phyloP scores from a whole-genome alignment of 1,140 invertebrate genomes.

The Vollenhovia emeryi region DNA sequence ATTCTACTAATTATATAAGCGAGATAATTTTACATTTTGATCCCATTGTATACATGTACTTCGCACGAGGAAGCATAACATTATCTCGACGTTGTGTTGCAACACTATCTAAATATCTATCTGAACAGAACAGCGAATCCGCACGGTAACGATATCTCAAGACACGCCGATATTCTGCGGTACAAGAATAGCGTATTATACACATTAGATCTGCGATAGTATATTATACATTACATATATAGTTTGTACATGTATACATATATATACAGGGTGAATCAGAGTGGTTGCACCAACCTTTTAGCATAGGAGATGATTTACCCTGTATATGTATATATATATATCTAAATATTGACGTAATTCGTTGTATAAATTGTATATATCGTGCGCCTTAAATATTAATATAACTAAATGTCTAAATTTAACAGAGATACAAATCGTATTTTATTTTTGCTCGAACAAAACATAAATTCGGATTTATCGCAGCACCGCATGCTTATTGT shows the following conservation, averaged over 20 bases:
- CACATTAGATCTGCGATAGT: background rate
- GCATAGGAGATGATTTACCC: too few relatives aligned
- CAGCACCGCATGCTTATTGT: background rate
- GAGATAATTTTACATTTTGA: background rate
- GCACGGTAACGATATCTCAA: background rate
- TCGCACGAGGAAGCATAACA: background rate
- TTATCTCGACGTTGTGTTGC: background rate
- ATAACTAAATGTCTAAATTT: conserved; percentile 3
- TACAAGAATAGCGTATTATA: conserved; percentile 11
- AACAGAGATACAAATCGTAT: background rate
- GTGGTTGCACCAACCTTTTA: too few relatives aligned
- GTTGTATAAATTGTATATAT: conserved; percentile 18
- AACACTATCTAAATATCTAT: background rate
- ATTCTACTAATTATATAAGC: background rate
- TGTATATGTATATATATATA: background rate
- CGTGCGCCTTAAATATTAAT: background rate
- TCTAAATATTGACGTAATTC: conserved; percentile 6
- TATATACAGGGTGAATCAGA: too few relatives aligned
- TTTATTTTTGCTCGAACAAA: background rate
- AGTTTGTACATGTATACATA: background rate
- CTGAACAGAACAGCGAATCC: background rate
- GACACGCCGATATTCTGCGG: background rate
- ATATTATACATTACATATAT: background rate
- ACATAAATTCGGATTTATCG: conserved; percentile 29
- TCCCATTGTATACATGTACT: background rate